Evolutionary conservation across 2,113 vertebrate species (phyloP), one percentile per base, ranked within the genome.

Genomic region (Gadus chalcogrammus): DNA sequence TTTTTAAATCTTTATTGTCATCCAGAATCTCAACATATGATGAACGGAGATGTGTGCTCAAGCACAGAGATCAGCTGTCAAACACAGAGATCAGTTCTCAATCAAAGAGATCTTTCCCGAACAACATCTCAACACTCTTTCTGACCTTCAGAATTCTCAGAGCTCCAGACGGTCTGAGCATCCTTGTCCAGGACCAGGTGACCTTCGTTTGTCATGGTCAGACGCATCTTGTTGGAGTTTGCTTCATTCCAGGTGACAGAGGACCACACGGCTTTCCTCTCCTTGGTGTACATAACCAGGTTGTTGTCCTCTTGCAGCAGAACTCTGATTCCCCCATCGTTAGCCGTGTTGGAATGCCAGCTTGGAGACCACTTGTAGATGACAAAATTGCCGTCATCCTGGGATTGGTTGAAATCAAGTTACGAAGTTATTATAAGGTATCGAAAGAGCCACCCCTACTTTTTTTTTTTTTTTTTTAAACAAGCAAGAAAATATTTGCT

Each of bases 231-330:
- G 13, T n/a, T 15, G 18, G 7, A 20, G 1, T 20, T 20, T 1
- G 20, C 20, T 20, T 20, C 20, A 20, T 20, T 20, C 20, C 20
- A 20, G 20, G 20, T 20, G 6, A 0, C 15, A n/a, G 27, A 17
- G 28, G 27, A 20, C 62, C 62, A 64, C 7, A 38, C 3, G 5
- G 15, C 12, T 15, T 3, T n/a, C 8, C 35, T 35, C 1, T 7
- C 31, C n/a, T 64, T 64, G 28, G 27, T n/a, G 62, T 64, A 64
- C 62, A 64, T 64, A 2, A 38, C 62, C 62, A 64, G 62, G 62
- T 64, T 16, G 15, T 2, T 15, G 27, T 64, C 62, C 2, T 38
- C 27, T 17, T 35, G 62, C 4, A 64, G 62, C 28, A 64, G 13
- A 13, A 64, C 35, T 35, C 28, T 22, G 4, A 17, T 15, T 15